Evolutionary conservation across 2,113 vertebrate genomes (phyloP).

Genomic region (Gopherus evgoodei): DNA sequence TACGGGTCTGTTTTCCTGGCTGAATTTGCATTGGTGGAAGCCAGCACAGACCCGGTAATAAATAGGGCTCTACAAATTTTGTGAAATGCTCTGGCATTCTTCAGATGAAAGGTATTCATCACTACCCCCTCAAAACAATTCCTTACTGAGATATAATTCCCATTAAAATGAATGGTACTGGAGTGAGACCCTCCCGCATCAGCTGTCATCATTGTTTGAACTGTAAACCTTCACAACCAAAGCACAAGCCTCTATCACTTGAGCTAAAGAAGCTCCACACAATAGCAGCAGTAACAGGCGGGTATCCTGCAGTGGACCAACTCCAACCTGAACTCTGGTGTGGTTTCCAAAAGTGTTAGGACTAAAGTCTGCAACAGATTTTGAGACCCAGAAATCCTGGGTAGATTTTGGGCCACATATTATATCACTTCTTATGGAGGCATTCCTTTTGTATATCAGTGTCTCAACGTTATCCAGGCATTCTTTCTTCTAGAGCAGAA

Average conservation of each 20-base stretch:
- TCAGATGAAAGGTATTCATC: background rate
- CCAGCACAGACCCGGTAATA: background rate
- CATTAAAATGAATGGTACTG: background rate
- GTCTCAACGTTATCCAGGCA: background rate
- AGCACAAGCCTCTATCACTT: background rate
- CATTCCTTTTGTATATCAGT: accelerated
- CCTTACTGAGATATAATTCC: background rate
- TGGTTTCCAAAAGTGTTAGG: background rate
- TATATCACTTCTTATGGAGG: background rate
- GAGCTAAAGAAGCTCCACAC: background rate
- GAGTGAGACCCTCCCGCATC: background rate
- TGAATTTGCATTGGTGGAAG: background rate
- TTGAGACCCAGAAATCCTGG: background rate
- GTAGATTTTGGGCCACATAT: no score
- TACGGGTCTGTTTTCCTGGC: background rate
- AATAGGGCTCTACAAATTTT: background rate
- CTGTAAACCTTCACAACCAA: no score
- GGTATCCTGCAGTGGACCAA: background rate
- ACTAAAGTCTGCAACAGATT: background rate
- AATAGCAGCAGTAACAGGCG: background rate
- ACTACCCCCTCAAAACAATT: background rate
- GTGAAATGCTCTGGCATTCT: background rate
- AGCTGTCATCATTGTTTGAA: background rate
- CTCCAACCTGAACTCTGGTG: background rate
- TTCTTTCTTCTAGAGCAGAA: accelerated